Percentiles rank a stretch among this genome's conserved stretches.
Conservation (phyloP, 2,888 invertebrate genomes). For the Phyllotreta striolata region DNA sequence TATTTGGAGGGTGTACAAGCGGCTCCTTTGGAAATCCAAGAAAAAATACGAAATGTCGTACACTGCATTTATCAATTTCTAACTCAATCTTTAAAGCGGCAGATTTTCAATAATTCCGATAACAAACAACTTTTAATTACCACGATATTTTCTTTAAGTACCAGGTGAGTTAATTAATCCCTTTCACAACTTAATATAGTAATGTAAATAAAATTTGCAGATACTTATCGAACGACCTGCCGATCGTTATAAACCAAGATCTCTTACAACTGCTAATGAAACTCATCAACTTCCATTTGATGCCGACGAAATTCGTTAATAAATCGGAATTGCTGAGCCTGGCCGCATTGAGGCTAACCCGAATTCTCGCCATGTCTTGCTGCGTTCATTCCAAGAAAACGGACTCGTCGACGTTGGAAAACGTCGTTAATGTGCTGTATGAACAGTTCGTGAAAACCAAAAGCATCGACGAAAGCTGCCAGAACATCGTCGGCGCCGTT, state of each 20-base stretch:
- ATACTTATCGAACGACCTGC: conserved; percentile 66
- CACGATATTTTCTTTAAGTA: conserved; percentile 66
- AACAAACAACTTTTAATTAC: conserved; percentile 62
- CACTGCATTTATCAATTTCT: conserved; percentile 64
- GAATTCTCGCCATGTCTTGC: conserved; percentile 66
- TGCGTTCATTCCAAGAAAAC: conserved; percentile 64
- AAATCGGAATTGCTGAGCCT: conserved; percentile 58
- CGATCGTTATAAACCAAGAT: conserved; percentile 66
- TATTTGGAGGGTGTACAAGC: conserved; percentile 67
- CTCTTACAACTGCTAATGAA: conserved; percentile 62
- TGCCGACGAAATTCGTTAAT: conserved; percentile 40
- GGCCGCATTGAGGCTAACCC: conserved; percentile 65
- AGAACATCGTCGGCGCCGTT: conserved; percentile 36
- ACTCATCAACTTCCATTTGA: conserved; percentile 49
- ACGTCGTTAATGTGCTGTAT: conserved; percentile 64
- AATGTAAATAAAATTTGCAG: conserved; percentile 17
- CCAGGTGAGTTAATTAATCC: conserved; percentile 49
- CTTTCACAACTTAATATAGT: background rate
- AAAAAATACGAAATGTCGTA: conserved; percentile 63
- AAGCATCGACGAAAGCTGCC: conserved; percentile 44
- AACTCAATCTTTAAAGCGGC: conserved; percentile 60
- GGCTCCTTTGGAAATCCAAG: conserved; percentile 62
- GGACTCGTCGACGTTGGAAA: conserved; percentile 61
- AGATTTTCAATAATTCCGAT: conserved; percentile 48
- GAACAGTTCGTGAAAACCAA: conserved; percentile 59